These are phyloP conservation scores for Muraenolepis orangiensis DNA, from an alignment of 2,797 vertebrate species.

Conservation along the genomic window DNA sequence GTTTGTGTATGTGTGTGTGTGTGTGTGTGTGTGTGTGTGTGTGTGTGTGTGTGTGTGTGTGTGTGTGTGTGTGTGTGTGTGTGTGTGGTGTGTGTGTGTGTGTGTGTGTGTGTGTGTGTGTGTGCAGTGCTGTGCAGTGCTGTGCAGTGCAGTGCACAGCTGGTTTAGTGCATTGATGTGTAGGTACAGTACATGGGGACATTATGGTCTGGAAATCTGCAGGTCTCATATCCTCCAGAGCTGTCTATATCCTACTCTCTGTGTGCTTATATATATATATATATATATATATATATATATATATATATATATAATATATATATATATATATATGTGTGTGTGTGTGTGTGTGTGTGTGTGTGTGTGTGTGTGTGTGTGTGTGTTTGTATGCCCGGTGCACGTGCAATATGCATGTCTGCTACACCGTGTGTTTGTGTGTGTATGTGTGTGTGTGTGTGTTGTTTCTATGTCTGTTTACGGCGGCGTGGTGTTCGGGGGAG, in stretches of 20 bases:
- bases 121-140: constrained; percentile 28
- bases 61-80: constrained; percentile 9
- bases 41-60: constrained; percentile 17
- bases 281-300: too few relatives aligned
- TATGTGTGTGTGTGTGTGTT: constrained; percentile 12
- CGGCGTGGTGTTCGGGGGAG: constrained; percentile 44
- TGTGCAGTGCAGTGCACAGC: constrained; percentile 15
- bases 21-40: constrained; percentile 24
- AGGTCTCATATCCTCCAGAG: not conserved
- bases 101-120: constrained; percentile 14
- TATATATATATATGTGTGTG: too few relatives aligned
- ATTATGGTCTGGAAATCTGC: not conserved
- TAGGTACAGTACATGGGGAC: not conserved
- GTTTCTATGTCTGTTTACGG: constrained; percentile 50
- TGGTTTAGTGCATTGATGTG: not conserved
- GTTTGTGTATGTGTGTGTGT: constrained; percentile 42
- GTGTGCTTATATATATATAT: too few relatives aligned
- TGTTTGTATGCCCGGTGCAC: constrained; percentile 15
- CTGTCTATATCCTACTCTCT: too few relatives aligned
- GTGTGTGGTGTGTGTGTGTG: not conserved
- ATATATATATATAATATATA: too few relatives aligned
- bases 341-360: too few relatives aligned
- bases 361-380: constrained; percentile 18
- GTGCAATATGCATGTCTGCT: not conserved
- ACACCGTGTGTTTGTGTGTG: constrained; percentile 11